Evolutionary conservation across 23 tunicate genomes (phyloP), one percentile per base, ranked within the genome.

Genomic region (Aplidium turbinatum): DNA sequence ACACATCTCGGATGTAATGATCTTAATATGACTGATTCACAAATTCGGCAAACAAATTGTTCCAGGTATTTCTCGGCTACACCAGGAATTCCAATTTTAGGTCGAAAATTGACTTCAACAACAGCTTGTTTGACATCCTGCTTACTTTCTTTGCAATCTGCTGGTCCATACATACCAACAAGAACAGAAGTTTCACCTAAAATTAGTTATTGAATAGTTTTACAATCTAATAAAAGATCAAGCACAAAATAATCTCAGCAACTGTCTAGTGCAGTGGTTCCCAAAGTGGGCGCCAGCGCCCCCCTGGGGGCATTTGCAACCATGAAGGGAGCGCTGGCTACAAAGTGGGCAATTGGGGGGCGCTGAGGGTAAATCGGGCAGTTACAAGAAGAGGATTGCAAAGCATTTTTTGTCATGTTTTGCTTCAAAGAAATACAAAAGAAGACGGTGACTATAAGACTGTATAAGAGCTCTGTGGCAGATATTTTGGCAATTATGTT

Each of bases 111-210:
- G 25, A 91, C 86, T 50, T 91, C 97, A 24, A 91, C 79, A 5
- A 80, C 55, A 50, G 86, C 82, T 75, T 79, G 70, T n/a, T 74
- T 63, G 6, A 84, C 79, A 28, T 85, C 76, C 67, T 79, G 90
- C 40, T 74, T 84, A 40, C 75, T 78, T 48, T 91, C 97, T 46
- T 82, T 77, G 56, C 81, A 74, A 48, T 91, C 97, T 0, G 82
- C 86, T 22, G 97, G 97, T 2, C 97, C 97, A 68, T 91, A 91
- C 1, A 79, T 81, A 21, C 86, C 97, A 34, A 76, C 97, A 20
- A 91, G 47, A 13, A 91, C 91, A 55, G 32, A 42, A 47, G 97
- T 84, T 42, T 91, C 79, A 38, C 91, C 97, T 91, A 39, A 34
- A 85, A 38, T 42, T 42, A 9, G 11, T 42, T 9, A 9, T 16